phyloP scores from a whole-genome alignment of 2,888 invertebrate genomes.

The Eueremaeus valkanovi region DNA sequence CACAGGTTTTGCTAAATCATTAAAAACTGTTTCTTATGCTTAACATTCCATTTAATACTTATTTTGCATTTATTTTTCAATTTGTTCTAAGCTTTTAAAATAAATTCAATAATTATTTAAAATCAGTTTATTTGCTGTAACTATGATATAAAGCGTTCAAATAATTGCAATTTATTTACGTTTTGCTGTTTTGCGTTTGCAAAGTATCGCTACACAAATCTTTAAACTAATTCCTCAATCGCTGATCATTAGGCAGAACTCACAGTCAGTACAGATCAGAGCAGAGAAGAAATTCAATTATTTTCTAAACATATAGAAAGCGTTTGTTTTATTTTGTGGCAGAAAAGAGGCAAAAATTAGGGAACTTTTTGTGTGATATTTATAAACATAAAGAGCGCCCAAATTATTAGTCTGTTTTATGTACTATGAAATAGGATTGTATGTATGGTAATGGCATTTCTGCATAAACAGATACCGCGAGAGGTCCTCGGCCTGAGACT shows the following conservation, averaged over 20 bases:
- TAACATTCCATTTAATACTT: neutral
- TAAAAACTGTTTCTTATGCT: neutral
- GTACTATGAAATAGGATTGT: slow-evolving; percentile 10
- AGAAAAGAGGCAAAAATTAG: slow-evolving; percentile 33
- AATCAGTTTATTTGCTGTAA: neutral
- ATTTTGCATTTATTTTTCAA: neutral
- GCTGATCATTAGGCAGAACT: neutral
- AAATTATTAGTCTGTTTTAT: slow-evolving; percentile 32
- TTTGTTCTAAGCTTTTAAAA: neutral
- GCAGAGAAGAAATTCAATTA: slow-evolving; percentile 3
- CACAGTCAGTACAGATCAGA: neutral
- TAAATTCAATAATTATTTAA: neutral
- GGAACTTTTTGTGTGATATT: slow-evolving; percentile 31
- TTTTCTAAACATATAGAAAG: slow-evolving; percentile 22
- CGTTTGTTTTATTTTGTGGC: slow-evolving; percentile 34
- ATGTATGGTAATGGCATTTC: neutral
- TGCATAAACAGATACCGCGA: slow-evolving; percentile 24
- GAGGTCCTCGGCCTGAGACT: slow-evolving; percentile 36
- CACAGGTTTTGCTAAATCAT: neutral
- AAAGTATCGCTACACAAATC: neutral
- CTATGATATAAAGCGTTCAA: neutral
- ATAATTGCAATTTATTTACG: neutral
- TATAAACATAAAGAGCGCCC: slow-evolving; percentile 29
- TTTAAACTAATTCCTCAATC: neutral
- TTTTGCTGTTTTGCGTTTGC: neutral